Conservation (phyloP, 2,888 invertebrate genomes). For the Drosophila fulvimacula region DNA sequence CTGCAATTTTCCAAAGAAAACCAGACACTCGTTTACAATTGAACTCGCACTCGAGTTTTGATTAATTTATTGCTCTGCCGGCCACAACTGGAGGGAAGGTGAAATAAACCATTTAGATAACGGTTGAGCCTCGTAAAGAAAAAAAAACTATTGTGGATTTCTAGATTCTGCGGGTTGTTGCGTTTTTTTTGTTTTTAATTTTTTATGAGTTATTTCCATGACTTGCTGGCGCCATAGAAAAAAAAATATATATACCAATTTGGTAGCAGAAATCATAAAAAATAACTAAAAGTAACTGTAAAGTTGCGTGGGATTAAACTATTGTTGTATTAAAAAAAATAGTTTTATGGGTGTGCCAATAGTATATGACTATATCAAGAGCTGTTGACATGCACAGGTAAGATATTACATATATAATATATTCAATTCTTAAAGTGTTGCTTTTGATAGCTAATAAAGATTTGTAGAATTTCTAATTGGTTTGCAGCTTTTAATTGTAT, state of each 20-base stretch:
- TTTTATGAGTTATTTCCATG: slow-evolving; percentile 54
- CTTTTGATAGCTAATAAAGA: not conserved
- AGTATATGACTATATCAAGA: not conserved
- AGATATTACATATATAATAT: not conserved
- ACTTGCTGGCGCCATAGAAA: slow-evolving; percentile 48
- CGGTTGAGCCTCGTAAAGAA: slow-evolving; percentile 50
- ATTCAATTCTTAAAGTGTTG: not conserved
- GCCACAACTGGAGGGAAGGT: slow-evolving; percentile 18
- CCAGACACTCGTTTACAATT: slow-evolving; percentile 39
- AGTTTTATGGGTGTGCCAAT: slow-evolving; percentile 3
- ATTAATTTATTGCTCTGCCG: slow-evolving; percentile 69
- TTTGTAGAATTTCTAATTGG: not conserved
- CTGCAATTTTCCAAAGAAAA: slow-evolving; percentile 67
- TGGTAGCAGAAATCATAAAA: slow-evolving; percentile 7
- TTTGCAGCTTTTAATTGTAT: slow-evolving; percentile 42
- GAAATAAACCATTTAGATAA: slow-evolving; percentile 44
- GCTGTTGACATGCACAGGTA: not conserved
- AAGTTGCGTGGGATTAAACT: slow-evolving; percentile 18
- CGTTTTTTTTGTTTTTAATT: slow-evolving; percentile 12
- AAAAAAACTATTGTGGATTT: slow-evolving; percentile 36
- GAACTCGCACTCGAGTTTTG: slow-evolving; percentile 60
- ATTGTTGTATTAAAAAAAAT: not conserved
- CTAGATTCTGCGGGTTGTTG: slow-evolving; percentile 56
- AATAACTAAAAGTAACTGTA: slow-evolving; percentile 16
- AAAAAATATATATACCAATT: slow-evolving; percentile 7